Conservation (phyloP, 2,888 invertebrate genomes). For the Drosophila birchii region DNA sequence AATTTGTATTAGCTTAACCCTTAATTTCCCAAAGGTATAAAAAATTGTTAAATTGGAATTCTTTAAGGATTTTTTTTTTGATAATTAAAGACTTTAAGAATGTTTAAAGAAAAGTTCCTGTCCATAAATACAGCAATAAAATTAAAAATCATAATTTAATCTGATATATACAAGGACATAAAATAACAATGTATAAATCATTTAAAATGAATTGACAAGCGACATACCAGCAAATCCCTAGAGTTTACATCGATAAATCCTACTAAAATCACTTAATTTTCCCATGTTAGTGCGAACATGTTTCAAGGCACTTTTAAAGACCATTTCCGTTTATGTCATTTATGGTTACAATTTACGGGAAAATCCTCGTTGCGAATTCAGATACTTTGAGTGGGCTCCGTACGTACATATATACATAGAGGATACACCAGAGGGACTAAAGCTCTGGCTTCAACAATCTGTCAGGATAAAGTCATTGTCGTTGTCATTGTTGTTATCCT, state of each 20-base stretch:
- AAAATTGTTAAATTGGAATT: neutral
- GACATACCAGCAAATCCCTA: neutral
- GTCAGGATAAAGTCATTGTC: conserved; percentile 76
- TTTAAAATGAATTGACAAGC: neutral
- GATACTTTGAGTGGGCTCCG: conserved; percentile 15
- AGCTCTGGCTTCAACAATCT: conserved; percentile 58
- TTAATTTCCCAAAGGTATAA: conserved; percentile 5
- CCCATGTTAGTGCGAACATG: neutral
- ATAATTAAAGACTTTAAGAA: no score
- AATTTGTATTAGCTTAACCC: neutral
- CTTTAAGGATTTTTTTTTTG: neutral
- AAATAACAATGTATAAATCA: neutral
- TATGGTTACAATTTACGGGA: conserved; percentile 22
- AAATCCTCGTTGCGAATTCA: conserved; percentile 26
- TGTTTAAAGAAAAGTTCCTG: neutral
- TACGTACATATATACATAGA: neutral
- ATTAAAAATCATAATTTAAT: neutral
- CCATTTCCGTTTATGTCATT: conserved; percentile 35
- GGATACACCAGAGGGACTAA: conserved; percentile 21
- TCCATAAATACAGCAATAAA: neutral
- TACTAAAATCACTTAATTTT: neutral
- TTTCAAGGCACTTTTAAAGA: conserved; percentile 19
- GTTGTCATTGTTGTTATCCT: conserved; percentile 57
- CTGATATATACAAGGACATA: neutral
- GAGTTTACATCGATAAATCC: neutral